Percentiles rank a stretch among this genome's conserved stretches.
Conservation (phyloP, 2,797 vertebrate species). For the Neopelma chrysocephalum region DNA sequence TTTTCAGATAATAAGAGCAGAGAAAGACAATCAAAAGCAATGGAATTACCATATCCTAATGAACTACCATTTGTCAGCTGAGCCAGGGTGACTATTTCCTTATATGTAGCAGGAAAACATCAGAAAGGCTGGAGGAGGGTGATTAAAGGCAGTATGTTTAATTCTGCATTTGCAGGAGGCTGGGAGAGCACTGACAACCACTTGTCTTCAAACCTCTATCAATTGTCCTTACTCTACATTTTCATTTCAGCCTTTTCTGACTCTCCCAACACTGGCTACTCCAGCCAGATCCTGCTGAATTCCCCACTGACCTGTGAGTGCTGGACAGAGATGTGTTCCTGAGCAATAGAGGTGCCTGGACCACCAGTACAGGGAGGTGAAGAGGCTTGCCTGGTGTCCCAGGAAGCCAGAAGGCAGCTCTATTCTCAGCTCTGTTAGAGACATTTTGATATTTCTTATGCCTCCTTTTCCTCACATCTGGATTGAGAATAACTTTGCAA, state of each 20-base stretch:
- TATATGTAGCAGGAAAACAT: neutral
- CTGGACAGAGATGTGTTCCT: neutral
- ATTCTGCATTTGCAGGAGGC: neutral
- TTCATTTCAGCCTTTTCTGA: neutral
- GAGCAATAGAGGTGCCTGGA: neutral
- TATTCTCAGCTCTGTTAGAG: neutral
- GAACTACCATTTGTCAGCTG: constrained; percentile 12
- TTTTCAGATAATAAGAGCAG: neutral
- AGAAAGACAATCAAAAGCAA: constrained; percentile 13
- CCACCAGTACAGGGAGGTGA: neutral
- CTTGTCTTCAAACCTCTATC: neutral
- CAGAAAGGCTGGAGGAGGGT: neutral
- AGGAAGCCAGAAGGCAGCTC: neutral
- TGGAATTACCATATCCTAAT: constrained; percentile 35
- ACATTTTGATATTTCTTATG: neutral
- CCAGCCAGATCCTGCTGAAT: neutral
- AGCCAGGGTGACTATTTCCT: neutral
- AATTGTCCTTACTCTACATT: neutral
- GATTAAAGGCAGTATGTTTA: neutral
- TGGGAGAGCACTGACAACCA: neutral
- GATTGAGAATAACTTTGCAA: neutral
- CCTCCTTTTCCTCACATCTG: neutral
- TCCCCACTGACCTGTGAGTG: neutral
- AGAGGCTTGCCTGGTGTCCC: neutral
- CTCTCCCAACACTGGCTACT: neutral